Percentiles rank a stretch among this genome's conserved stretches.
These are phyloP conservation scores for Danaus melanippus DNA, from an alignment of 1,140 invertebrate genomes.

Conservation along the genomic window DNA sequence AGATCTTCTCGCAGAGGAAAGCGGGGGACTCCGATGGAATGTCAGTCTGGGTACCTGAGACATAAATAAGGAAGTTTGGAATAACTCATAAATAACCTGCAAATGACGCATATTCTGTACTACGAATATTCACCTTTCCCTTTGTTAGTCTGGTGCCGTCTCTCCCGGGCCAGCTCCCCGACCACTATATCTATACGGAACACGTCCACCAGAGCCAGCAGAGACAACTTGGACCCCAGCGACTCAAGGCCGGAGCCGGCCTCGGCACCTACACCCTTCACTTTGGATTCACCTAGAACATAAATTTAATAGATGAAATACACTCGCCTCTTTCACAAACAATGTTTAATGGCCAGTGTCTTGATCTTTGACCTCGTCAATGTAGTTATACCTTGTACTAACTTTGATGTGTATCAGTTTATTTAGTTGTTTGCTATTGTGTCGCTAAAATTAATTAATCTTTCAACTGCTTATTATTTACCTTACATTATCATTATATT, in stretches of 20 bases:
- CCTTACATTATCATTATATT: no score
- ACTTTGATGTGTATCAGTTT: no score
- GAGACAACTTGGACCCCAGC: slow-evolving; percentile 90
- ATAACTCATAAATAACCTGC: not conserved
- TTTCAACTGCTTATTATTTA: no score
- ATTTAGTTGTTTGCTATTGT: no score
- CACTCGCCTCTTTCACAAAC: no score
- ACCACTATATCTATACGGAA: slow-evolving; percentile 96
- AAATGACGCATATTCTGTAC: not conserved
- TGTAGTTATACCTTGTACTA: no score
- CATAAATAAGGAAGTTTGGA: not conserved
- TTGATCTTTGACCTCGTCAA: no score
- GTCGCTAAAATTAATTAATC: no score
- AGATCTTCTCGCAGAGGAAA: slow-evolving; percentile 93
- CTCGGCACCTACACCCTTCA: slow-evolving; percentile 33
- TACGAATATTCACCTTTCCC: slow-evolving; percentile 36
- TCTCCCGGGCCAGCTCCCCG: slow-evolving; percentile 77
- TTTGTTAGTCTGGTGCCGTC: slow-evolving; percentile 55
- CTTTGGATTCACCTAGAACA: slow-evolving; percentile 43
- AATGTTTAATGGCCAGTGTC: no score
- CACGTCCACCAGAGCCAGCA: slow-evolving; percentile 88
- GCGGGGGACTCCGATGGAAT: slow-evolving; percentile 86
- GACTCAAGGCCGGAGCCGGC: slow-evolving; percentile 80
- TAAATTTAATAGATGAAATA: slow-evolving; percentile 1
- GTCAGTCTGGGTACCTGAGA: slow-evolving; percentile 71